These are phyloP conservation scores for Trachemys scripta DNA, from an alignment of 2,113 vertebrate genomes.

Conservation along the genomic window DNA sequence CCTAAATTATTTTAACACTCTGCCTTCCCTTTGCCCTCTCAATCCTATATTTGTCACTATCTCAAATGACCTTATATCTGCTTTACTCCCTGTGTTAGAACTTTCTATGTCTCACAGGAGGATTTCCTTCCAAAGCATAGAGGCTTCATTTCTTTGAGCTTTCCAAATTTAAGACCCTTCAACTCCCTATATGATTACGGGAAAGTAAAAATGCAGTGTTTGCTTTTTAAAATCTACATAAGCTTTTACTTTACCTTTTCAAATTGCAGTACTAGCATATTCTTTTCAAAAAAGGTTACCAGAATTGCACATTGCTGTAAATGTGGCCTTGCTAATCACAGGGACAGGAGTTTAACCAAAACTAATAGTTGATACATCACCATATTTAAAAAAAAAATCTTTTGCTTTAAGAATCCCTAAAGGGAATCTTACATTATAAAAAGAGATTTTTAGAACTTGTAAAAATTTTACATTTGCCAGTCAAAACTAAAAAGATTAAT, in stretches of 20 bases:
- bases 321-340: accelerated
- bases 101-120: neutral
- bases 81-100: neutral
- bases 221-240: neutral
- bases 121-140: neutral
- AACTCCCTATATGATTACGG: neutral
- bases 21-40: neutral
- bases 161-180: neutral
- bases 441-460: neutral
- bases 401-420: neutral
- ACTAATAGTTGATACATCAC: accelerated
- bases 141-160: neutral
- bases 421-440: accelerated
- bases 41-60: neutral
- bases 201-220: neutral
- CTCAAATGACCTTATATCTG: neutral
- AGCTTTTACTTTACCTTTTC: neutral
- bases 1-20: neutral
- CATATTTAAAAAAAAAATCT: neutral
- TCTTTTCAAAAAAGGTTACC: neutral
- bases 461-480: neutral
- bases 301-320: neutral
- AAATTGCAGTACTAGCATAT: neutral
- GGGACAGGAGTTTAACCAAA: neutral
- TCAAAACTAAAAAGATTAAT: neutral